Evolutionary conservation across 1,140 invertebrate species (phyloP), one percentile per base, ranked within the genome.

Genomic region (Phortica variegata): DNA sequence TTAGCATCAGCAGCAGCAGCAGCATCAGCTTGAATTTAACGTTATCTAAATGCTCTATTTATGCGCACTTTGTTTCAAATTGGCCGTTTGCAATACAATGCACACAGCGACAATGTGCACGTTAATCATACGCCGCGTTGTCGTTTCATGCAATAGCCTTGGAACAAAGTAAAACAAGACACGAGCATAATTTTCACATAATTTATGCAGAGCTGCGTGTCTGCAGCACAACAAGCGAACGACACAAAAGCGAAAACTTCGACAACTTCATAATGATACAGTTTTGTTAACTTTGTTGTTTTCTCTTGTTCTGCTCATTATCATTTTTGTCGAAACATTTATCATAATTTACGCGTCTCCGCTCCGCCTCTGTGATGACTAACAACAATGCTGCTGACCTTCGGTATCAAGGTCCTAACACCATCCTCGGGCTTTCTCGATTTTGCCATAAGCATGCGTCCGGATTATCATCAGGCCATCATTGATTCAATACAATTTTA

Each of bases 401-500:
- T 6, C 6, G 12, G 12, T 36, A 9, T 48, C 49, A 61, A 86
- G 86, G 88, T 91, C 34, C 81, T 88, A 52, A 85, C 87, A 21
- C 89, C 89, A 41, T 89, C 89, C n/a, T 90, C 89, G 1, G 88
- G 89, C 32, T 85, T 87, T 59, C 80, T 91, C 63, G 90, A 93
- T 77, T 93, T 89, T 74, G 91, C 91, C 29, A 88, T 93, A 62
- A 93, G 90, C 71, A 90, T 97, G 88, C 80, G 91, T 39, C 94
- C 94, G n/a, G 89, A 95, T 77, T 95, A 95, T 78, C 91, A 95
- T 77, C 85, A 87, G 60, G 93, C 93, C 31, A 89, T 97, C 63
- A 88, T 96, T 56, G 93, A 96, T 79, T 90, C 93, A 17, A 92
- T 97, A 55, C 81, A 86, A 52, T 87, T 91, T 77, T 96, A 96